Evolutionary conservation across 2,888 invertebrate genomes (phyloP).

Genomic region (Spisula solida): DNA sequence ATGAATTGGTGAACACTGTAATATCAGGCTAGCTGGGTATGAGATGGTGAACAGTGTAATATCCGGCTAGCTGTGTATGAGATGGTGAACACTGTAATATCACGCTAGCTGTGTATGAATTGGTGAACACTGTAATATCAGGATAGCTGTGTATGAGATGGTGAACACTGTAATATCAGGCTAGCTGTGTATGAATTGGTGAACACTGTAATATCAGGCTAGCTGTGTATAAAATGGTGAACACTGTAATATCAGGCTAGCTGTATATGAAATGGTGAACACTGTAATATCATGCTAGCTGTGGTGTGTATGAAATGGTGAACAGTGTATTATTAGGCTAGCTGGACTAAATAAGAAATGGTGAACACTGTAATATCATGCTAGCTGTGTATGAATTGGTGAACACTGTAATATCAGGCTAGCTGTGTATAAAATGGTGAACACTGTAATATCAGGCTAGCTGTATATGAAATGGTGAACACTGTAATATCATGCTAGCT

Average conservation of each 20-base stretch:
- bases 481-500: background rate
- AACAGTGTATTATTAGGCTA: background rate
- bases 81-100: background rate
- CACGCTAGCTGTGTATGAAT: conserved; percentile 92
- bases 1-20: too few relatives aligned
- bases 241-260: background rate
- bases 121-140: conserved; percentile 29
- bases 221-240: background rate
- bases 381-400: background rate
- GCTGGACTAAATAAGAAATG: too few relatives aligned
- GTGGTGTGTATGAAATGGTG: conserved; percentile 92
- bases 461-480: background rate
- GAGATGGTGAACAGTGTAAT: too few relatives aligned
- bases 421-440: conserved; percentile 79
- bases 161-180: background rate
- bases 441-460: background rate
- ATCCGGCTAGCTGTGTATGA: background rate
- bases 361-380: background rate
- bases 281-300: background rate
- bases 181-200: background rate
- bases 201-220: background rate
- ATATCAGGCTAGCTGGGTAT: too few relatives aligned
- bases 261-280: background rate
- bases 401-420: background rate
- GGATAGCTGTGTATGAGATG: background rate